Evolutionary conservation across 2,888 invertebrate species (phyloP), one percentile per base, ranked within the genome.

Genomic region (Ormyrus thymus): DNA sequence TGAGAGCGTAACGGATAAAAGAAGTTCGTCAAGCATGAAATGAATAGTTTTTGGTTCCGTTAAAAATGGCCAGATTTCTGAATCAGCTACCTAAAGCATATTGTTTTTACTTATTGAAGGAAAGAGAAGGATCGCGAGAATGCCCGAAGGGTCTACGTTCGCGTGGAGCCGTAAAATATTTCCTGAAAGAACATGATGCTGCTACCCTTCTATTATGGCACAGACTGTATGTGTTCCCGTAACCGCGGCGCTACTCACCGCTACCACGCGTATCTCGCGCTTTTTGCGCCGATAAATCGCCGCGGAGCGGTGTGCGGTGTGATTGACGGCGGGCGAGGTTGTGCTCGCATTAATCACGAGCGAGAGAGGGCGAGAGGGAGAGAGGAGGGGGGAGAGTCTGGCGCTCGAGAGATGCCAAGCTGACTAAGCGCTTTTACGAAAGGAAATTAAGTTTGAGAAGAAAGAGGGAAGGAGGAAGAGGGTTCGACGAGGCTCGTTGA

Each of bases 401-500:
- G n/a, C 43, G 51, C 15, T 11, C 53, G 53, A 29, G 43, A 15
- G 10, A 9, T 9, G 10, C 15, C 29, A 13, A 59, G 45, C 73
- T 73, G 73, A 73, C 64, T 73, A 73, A 73, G 73, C 73, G 56
- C 46, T 56, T 65, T 65, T 8, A 10, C 45, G 59, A 61, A 61
- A 68, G 75, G 61, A 68, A 62, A 76, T 61, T 68, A 62, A 61
- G 75, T 69, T 69, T 29, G 59, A 59, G 59, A 59, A 10, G 48
- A 15, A 13, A 65, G 74, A 55, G 62, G n/a, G 65, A 29, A 7
- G 64, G n/a, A 43, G 50, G 43, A 29, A n/a, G 51, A 46, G 46
- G 59, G 11, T 58, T 58, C 59, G 75, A 75, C 55, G 45, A 68
- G 75, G 68, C 75, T 76, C 69, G 61, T 76, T 76, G 68, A 76